These are phyloP conservation scores for Laspeyria flexula DNA, from an alignment of 2,888 invertebrate genomes.

Conservation along the genomic window DNA sequence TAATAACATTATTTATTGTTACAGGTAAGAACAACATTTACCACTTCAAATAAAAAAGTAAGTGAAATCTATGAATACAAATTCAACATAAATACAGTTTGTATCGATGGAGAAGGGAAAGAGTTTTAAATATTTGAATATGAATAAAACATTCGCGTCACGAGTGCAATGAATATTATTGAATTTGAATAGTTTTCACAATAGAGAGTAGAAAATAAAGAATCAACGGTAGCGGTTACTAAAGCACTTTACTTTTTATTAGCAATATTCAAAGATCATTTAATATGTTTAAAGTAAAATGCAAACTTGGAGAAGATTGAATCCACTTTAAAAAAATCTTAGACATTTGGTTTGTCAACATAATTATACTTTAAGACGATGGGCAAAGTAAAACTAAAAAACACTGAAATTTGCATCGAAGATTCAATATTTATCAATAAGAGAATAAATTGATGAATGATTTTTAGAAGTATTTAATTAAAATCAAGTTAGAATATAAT, in stretches of 20 bases:
- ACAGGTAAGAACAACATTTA: constrained; percentile 28
- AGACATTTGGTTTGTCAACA: too few relatives aligned
- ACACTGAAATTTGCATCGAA: too few relatives aligned
- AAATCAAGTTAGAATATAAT: too few relatives aligned
- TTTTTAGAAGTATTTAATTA: too few relatives aligned
- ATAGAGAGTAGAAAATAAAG: constrained; percentile 21
- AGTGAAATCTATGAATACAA: constrained; percentile 8
- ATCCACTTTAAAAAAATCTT: too few relatives aligned
- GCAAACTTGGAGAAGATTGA: too few relatives aligned
- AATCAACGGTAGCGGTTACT: constrained; percentile 11
- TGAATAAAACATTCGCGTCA: constrained; percentile 27
- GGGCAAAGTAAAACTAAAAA: too few relatives aligned
- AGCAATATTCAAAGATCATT: too few relatives aligned
- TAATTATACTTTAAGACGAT: too few relatives aligned
- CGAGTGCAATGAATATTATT: constrained; percentile 26
- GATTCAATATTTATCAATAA: too few relatives aligned
- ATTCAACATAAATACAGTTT: constrained; percentile 1
- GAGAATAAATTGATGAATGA: too few relatives aligned
- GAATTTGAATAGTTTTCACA: constrained; percentile 27
- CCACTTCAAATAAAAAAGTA: constrained; percentile 5
- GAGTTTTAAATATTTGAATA: constrained; percentile 17
- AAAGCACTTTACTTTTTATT: constrained; percentile 3
- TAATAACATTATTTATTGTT: constrained; percentile 18
- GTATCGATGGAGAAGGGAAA: constrained; percentile 2
- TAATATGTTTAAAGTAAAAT: too few relatives aligned